A percentile compares a stretch with the other conserved stretches of the same genome.
These are phyloP conservation scores for Heterotis niloticus DNA, from an alignment of 2,113 vertebrate species.

Conservation along the genomic window DNA sequence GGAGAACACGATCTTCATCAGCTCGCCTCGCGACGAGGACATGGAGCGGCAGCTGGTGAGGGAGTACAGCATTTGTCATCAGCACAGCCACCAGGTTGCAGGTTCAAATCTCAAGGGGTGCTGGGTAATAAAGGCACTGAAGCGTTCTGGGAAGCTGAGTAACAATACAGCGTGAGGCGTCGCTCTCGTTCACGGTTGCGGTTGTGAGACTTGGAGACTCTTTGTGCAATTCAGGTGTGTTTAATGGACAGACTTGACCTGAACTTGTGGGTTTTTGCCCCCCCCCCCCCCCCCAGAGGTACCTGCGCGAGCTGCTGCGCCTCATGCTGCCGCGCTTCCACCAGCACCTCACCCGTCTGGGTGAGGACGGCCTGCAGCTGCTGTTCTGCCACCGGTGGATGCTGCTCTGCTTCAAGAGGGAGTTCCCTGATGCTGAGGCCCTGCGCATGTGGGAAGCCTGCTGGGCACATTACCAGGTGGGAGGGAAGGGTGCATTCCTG, in stretches of 20 bases:
- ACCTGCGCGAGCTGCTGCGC: slow-evolving; percentile 86
- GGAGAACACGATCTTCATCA: slow-evolving; percentile 97
- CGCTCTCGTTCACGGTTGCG: neutral
- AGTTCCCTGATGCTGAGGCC: slow-evolving; percentile 89
- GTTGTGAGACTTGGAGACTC: neutral
- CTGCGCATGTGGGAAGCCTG: slow-evolving; percentile 97
- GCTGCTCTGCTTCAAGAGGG: slow-evolving; percentile 94
- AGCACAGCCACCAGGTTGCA: neutral
- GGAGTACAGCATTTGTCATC: neutral
- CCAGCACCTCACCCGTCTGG: slow-evolving; percentile 81
- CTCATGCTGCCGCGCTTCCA: slow-evolving; percentile 82
- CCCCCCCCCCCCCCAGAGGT: slow-evolving; percentile 65
- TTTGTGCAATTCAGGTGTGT: neutral
- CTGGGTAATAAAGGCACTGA: no score
- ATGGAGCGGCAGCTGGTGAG: slow-evolving; percentile 97
- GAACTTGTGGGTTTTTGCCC: slow-evolving; percentile 11
- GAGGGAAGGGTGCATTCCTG: neutral
- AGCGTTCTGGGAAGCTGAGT: neutral
- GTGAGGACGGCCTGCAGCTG: slow-evolving; percentile 93
- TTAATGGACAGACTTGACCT: neutral
- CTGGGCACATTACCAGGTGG: slow-evolving; percentile 97
- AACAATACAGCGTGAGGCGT: neutral
- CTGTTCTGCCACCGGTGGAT: slow-evolving; percentile 98
- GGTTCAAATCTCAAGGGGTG: no score
- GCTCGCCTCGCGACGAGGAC: slow-evolving; percentile 90